Percentiles rank a stretch among this genome's conserved stretches.
Conservation (phyloP, 2,797 vertebrate genomes). For the Balearica regulorum region DNA sequence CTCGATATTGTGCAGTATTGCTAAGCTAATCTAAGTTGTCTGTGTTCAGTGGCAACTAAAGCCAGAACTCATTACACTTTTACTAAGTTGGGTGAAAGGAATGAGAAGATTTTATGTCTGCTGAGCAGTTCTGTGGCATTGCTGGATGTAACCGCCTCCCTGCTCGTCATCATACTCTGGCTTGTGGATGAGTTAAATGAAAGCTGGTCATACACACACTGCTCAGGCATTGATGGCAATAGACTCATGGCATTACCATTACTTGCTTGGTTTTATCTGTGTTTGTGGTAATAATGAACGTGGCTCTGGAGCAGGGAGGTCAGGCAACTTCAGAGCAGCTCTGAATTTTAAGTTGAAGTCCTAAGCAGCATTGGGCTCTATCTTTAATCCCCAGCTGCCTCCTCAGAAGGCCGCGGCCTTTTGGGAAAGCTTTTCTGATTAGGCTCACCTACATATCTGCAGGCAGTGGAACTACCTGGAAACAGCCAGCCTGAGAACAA, state of each 20-base stretch:
- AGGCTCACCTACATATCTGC: neutral
- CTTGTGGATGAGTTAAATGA: neutral
- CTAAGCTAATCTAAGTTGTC: neutral
- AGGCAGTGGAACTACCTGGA: neutral
- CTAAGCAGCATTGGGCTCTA: neutral
- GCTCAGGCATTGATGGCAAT: fast-evolving
- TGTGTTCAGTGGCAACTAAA: neutral
- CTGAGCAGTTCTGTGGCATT: neutral
- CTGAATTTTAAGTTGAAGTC: neutral
- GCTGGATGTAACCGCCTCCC: neutral
- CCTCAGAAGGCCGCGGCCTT: neutral
- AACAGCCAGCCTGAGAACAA: neutral
- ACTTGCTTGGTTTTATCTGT: neutral
- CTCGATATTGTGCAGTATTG: neutral
- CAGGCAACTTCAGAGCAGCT: neutral
- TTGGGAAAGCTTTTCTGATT: neutral
- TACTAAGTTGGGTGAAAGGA: neutral
- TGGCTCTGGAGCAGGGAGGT: neutral
- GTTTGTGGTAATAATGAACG: neutral
- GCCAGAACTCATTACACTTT: neutral
- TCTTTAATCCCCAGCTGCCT: neutral
- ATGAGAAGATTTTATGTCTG: neutral
- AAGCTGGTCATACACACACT: fast-evolving
- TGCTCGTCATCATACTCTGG: neutral
- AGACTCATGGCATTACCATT: neutral